phyloP scores from a whole-genome alignment of 2,888 invertebrate species.

The Leptogaster cylindrica region DNA sequence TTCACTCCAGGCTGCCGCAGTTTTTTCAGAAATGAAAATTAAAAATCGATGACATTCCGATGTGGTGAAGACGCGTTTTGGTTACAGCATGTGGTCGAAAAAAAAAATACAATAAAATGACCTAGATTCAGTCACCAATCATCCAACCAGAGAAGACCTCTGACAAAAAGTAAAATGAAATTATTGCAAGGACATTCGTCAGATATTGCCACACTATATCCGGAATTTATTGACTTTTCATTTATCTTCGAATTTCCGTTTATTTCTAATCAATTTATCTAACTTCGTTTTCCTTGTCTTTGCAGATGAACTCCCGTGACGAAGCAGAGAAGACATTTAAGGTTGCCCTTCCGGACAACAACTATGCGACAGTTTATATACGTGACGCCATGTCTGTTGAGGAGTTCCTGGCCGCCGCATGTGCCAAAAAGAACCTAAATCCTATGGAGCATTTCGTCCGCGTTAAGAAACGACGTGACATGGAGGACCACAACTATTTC shows the following conservation, averaged over 20 bases:
- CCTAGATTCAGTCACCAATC: constrained; percentile 2
- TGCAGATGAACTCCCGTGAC: constrained; percentile 83
- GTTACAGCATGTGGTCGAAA: background rate
- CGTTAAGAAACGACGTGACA: constrained; percentile 90
- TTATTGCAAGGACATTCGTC: constrained; percentile 5
- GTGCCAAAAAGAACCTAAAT: constrained; percentile 89
- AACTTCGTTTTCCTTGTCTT: constrained; percentile 37
- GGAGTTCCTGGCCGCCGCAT: constrained; percentile 91
- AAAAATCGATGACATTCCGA: constrained; percentile 19
- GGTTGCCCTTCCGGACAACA: constrained; percentile 86
- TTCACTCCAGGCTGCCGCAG: background rate
- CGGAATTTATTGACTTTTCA: constrained; percentile 26
- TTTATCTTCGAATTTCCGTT: constrained; percentile 25
- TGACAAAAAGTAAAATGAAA: constrained; percentile 6
- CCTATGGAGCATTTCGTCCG: constrained; percentile 95
- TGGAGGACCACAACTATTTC: constrained; percentile 96
- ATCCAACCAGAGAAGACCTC: background rate
- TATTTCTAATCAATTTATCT: constrained; percentile 18
- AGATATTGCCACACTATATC: background rate
- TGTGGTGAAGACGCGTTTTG: constrained; percentile 17
- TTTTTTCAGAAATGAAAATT: constrained; percentile 16
- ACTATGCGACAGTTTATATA: constrained; percentile 82
- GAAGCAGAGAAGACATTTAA: constrained; percentile 88
- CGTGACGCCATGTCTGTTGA: constrained; percentile 94
- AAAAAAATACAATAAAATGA: background rate